Base-by-base conservation (phyloP, 2,113 vertebrate species). In the Proterorhinus semilunaris region DNA sequence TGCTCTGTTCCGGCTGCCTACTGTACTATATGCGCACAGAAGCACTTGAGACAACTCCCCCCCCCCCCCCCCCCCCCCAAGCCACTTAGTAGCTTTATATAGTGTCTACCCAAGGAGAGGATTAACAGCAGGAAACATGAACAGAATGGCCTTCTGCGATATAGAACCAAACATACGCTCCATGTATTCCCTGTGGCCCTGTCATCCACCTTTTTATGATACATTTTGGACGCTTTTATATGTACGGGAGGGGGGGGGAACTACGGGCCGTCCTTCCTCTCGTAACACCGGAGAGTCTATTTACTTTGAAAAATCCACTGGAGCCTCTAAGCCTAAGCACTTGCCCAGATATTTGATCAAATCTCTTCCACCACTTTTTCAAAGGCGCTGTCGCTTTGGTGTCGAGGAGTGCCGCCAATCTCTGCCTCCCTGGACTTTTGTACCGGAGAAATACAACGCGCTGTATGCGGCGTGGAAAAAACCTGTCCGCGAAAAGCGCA, bases 1-100 rank as follows among this genome's bases (percentile, higher is more conserved):
- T 82, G 78, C 76, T 80, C 81, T 78, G 86, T 86, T 85, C 83
- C 82, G 78, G 79, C 80, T 62, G 71, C 58, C 12, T 45, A 16
- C 43, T 45, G 58, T 61, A 61, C 58, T 80, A 68, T 79, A 81
- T 79, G 80, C 78, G 86, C 72, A 86, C 66, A 83, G 53, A 77
- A 73, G 85, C 85, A 83, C 84, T 90, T 70, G 76, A 88, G 86
- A 89, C 80, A 88, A 89, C 81, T 86, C n/a, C n/a, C n/a, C n/a
- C n/a, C n/a, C n/a, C n/a, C n/a, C 21, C 2, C 21, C 21, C 21
- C 21, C 80, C 76, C 74, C 53, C 80, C 77, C 81, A 89, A 89
- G 87, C 87, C 87, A 91, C 87, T 91, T 91, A 91, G 77, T 79
- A 80, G 85, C 87, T 90, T 91, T 90, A 90, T 89, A 87, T 88